Conservation (phyloP, 2,113 vertebrate genomes). For the Pedionomus torquatus region DNA sequence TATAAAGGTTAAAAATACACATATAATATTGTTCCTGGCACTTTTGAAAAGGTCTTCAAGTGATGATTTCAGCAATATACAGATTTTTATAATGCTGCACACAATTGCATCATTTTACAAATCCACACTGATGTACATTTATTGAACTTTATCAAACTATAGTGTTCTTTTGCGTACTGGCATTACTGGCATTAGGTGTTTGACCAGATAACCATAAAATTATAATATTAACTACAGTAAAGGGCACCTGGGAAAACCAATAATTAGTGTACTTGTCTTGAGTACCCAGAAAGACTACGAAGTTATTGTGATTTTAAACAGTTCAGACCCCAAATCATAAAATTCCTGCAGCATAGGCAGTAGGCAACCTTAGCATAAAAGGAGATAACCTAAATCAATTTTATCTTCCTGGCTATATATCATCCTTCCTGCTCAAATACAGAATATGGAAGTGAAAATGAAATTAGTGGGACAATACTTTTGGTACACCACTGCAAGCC, state of each 20-base stretch:
- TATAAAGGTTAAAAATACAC: slow-evolving; percentile 65
- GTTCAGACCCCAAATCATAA: background rate
- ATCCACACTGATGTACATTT: background rate
- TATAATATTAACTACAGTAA: background rate
- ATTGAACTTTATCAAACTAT: slow-evolving; percentile 5
- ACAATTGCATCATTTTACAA: slow-evolving; percentile 16
- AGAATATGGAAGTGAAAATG: background rate
- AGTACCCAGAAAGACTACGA: background rate
- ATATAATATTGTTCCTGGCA: slow-evolving; percentile 38
- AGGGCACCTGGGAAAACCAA: background rate
- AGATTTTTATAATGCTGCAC: slow-evolving; percentile 17
- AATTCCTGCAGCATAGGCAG: slow-evolving; percentile 6
- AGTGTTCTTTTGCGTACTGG: background rate
- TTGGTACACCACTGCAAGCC: background rate
- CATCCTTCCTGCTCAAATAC: slow-evolving; percentile 3
- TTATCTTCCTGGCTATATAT: slow-evolving; percentile 5
- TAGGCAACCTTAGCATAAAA: background rate
- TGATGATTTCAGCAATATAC: slow-evolving; percentile 40
- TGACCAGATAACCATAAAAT: background rate
- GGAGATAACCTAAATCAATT: slow-evolving; percentile 14
- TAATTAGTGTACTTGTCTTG: background rate
- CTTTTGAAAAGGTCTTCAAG: slow-evolving; percentile 44
- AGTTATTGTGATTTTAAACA: slow-evolving; percentile 4
- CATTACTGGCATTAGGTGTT: background rate
- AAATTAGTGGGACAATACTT: background rate